A percentile compares a stretch with the other conserved stretches of the same genome.
Conservation (phyloP, 2,888 invertebrate genomes). For the Branchinecta sandiegonensis region DNA sequence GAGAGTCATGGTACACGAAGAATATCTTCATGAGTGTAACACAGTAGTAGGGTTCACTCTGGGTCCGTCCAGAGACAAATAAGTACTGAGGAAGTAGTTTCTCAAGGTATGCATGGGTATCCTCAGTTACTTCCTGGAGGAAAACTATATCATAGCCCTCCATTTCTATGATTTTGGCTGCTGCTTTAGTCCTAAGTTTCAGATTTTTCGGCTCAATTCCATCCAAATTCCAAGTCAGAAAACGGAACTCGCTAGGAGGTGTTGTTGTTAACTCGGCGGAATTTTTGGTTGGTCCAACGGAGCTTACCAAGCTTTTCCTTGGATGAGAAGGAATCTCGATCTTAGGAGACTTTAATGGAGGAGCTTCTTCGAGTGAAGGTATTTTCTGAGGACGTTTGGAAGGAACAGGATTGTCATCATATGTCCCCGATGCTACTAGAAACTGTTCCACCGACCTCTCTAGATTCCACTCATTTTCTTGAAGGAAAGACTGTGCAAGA, state of each 20-base stretch:
- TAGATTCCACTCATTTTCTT: conserved; percentile 41
- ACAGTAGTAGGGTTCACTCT: conserved; percentile 35
- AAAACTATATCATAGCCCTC: conserved; percentile 43
- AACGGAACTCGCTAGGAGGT: conserved; percentile 35
- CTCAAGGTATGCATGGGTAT: conserved; percentile 35
- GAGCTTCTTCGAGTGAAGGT: background rate
- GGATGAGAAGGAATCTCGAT: background rate
- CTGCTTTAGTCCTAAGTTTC: conserved; percentile 38
- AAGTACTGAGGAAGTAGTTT: conserved; percentile 35
- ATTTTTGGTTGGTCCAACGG: background rate
- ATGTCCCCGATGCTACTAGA: background rate
- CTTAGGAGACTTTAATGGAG: background rate
- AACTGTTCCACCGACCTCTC: conserved; percentile 17
- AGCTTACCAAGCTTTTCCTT: background rate
- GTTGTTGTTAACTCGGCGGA: conserved; percentile 27
- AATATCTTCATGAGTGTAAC: conserved; percentile 36
- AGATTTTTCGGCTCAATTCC: conserved; percentile 41
- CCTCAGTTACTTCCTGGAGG: conserved; percentile 43
- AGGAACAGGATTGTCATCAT: conserved; percentile 9
- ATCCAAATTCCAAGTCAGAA: conserved; percentile 46
- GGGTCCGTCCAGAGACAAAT: conserved; percentile 33
- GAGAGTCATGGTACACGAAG: conserved; percentile 34
- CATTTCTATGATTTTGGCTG: conserved; percentile 39
- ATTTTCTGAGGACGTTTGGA: background rate
- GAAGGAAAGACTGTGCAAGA: conserved; percentile 42